Conservation (phyloP, 2,888 invertebrate species). For the Phortica magna region DNA sequence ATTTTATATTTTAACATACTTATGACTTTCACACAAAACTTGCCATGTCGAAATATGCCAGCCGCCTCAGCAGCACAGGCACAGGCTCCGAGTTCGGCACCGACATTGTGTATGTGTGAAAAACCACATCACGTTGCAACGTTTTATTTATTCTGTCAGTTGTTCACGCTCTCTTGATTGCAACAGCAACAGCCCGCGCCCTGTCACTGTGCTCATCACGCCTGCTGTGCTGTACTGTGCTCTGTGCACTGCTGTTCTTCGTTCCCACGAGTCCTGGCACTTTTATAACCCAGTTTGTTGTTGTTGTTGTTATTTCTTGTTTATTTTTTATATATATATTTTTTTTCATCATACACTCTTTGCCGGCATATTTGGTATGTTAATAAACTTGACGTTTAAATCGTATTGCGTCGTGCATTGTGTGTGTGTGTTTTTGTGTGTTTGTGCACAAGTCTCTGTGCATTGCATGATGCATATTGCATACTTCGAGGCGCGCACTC, state of each 20-base stretch:
- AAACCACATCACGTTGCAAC: constrained; percentile 52
- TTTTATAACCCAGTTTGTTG: constrained; percentile 20
- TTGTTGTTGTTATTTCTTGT: constrained; percentile 2
- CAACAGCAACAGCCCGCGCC: background rate
- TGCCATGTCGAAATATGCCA: too few relatives aligned
- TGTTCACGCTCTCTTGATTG: constrained; percentile 11
- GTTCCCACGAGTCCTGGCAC: background rate
- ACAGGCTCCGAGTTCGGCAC: background rate
- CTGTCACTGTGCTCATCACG: background rate
- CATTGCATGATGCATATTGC: constrained; percentile 13
- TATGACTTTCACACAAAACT: background rate
- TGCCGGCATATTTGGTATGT: constrained; percentile 39
- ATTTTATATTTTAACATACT: background rate
- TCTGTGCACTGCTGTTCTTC: background rate
- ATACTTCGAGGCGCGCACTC: constrained; percentile 29
- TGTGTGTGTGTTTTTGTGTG: background rate
- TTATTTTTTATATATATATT: constrained; percentile 8
- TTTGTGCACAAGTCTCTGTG: constrained; percentile 38
- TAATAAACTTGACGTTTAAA: constrained; percentile 45
- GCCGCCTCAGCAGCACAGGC: background rate
- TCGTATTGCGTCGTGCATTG: background rate
- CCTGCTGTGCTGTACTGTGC: too few relatives aligned
- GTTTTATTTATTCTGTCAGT: constrained; percentile 29
- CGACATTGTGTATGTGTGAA: constrained; percentile 27
- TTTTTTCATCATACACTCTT: background rate